phyloP scores from a whole-genome alignment of 2,888 invertebrate genomes.

The Dendrolimus houi region DNA sequence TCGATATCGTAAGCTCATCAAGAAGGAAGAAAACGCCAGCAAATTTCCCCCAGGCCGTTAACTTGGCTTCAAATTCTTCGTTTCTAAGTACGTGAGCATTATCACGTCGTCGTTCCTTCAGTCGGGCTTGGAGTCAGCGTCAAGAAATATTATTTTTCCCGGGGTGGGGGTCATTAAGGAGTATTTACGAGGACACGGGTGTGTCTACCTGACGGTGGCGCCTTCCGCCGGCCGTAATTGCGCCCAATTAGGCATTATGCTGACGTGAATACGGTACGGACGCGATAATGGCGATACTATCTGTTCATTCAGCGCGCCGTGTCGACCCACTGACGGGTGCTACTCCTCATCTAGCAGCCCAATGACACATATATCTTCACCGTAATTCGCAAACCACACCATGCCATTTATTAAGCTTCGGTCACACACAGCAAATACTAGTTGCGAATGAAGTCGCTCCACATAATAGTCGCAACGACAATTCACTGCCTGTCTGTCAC shows the following conservation, averaged over 20 bases:
- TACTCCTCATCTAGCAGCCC: conserved; percentile 31
- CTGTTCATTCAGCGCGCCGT: conserved; percentile 35
- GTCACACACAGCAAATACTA: too few relatives aligned
- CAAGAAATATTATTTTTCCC: conserved; percentile 69
- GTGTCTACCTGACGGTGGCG: conserved; percentile 64
- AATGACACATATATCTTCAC: conserved; percentile 50
- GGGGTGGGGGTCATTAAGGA: conserved; percentile 64
- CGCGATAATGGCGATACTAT: conserved; percentile 70
- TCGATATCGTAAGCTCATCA: conserved; percentile 44
- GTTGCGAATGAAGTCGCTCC: too few relatives aligned
- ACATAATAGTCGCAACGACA: too few relatives aligned
- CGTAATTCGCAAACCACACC: conserved; percentile 59
- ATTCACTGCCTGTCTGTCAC: too few relatives aligned
- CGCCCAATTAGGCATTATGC: conserved; percentile 74
- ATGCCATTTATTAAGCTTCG: neutral
- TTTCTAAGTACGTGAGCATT: conserved; percentile 57
- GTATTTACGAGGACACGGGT: conserved; percentile 69
- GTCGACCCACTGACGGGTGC: conserved; percentile 16
- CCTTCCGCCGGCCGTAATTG: conserved; percentile 68
- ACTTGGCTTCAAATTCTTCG: conserved; percentile 54
- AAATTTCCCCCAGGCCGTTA: conserved; percentile 50
- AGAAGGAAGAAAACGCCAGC: conserved; percentile 35
- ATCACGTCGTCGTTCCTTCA: conserved; percentile 50
- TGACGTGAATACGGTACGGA: conserved; percentile 71
- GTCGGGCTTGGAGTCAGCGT: conserved; percentile 42